Evolutionary conservation across 2,888 invertebrate genomes (phyloP), one percentile per base, ranked within the genome.

Genomic region (Ormyrus pomaceus): DNA sequence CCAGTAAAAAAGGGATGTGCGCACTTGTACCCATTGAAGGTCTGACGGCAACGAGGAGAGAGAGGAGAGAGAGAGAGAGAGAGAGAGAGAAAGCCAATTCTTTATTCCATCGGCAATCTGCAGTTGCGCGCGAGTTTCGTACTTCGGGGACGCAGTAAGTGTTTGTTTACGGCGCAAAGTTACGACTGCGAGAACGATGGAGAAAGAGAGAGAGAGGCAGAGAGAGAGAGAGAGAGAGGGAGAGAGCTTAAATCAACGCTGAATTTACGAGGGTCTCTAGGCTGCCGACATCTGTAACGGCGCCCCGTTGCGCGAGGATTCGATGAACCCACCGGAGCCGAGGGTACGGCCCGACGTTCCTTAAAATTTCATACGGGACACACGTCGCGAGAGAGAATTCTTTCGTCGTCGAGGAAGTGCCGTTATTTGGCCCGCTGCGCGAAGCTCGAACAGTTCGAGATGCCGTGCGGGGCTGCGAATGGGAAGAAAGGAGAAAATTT

Each of bases 81-180:
- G 19, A 19, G 19, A 19, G 19, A 2, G 19, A 19, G 19, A 19
- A 19, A 19, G 19, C 19, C 68, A 45, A 72, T 75, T 75, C 62
- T 48, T 75, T 56, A 66, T 66, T 75, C 66, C 34, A 75, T 75
- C 51, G 51, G 74, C 66, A 75, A 75, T 75, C 74, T 75, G 56
- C 56, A 51, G 55, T 59, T 58, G 51, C 13, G 45, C 45, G n/a
- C 10, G 62, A 53, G 72, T 72, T 72, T 72, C 58, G 34, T 46
- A 51, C 51, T 50, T 51, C 6, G 50, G 48, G 50, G n/a, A 45
- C 59, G 66, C n/a, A 66, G 65, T 66, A 75, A 75, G 74, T 75
- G 74, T 75, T 75, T 75, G 74, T 74, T 74, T 74, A 72, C 51
- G 58, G 66, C 50, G 3, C 59, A 58, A 75, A 75, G 66, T 75